Evolutionary conservation across 2,113 vertebrate genomes (phyloP).

Genomic region (Carassius auratus): DNA sequence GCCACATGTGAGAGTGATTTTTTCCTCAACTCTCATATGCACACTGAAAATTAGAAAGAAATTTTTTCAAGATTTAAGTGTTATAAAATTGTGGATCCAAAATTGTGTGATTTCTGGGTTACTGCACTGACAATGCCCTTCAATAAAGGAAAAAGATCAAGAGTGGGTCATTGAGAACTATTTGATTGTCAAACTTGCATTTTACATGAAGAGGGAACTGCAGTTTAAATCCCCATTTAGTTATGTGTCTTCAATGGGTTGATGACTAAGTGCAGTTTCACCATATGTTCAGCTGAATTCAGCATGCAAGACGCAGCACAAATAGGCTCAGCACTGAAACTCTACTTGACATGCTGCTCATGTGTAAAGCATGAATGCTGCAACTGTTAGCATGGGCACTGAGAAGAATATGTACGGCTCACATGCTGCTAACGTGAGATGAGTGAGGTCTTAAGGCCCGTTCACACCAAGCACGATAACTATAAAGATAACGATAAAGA

Average conservation of each 20-base stretch:
- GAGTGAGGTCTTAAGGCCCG: neutral
- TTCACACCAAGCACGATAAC: too few species aligned
- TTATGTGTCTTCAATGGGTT: neutral
- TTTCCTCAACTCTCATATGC: conserved; percentile 88
- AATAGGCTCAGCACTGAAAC: neutral
- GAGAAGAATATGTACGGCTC: neutral
- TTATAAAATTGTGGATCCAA: neutral
- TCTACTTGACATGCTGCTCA: neutral
- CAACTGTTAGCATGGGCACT: neutral
- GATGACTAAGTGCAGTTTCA: neutral
- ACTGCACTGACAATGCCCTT: neutral
- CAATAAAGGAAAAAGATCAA: too few species aligned
- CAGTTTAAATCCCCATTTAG: neutral
- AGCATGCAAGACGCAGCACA: neutral
- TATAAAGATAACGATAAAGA: too few species aligned
- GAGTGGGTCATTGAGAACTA: too few species aligned
- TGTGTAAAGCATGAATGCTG: neutral
- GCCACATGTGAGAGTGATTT: conserved; percentile 85
- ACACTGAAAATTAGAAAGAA: conserved; percentile 69
- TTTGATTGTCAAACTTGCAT: too few species aligned
- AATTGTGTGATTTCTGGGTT: neutral
- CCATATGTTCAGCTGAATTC: neutral
- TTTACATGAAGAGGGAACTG: neutral
- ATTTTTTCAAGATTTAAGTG: neutral
- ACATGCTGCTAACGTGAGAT: neutral